Evolutionary conservation across 2,113 vertebrate genomes (phyloP).

Genomic region (Microtus oregoni): DNA sequence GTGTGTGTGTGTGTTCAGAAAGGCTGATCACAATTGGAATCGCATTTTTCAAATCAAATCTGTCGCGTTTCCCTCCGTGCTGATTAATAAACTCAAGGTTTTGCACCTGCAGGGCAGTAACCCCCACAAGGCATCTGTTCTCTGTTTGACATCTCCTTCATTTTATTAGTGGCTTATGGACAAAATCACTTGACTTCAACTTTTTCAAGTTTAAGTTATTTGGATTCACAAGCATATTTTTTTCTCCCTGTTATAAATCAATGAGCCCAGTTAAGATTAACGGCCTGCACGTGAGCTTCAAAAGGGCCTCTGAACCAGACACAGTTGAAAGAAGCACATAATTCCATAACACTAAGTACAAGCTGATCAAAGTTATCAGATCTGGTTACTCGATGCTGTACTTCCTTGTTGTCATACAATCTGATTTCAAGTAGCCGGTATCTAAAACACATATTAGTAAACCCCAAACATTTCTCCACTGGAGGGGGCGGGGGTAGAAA

Average conservation of each 20-base stretch:
- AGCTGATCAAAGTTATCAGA: constrained; percentile 75
- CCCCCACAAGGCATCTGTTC: constrained; percentile 51
- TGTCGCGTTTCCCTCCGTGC: background rate
- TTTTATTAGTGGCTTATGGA: constrained; percentile 80
- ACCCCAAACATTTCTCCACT: constrained; percentile 25
- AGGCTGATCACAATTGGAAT: background rate
- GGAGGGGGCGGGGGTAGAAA: background rate
- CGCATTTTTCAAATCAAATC: constrained; percentile 54
- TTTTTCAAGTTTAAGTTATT: constrained; percentile 79
- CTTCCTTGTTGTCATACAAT: constrained; percentile 67
- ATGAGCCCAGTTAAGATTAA: constrained; percentile 78
- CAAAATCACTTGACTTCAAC: constrained; percentile 77
- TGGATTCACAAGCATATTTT: constrained; percentile 77
- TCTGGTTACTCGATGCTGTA: constrained; percentile 50
- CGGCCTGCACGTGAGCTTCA: constrained; percentile 78
- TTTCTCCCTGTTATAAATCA: constrained; percentile 79
- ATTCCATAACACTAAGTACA: constrained; percentile 74
- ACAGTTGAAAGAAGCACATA: constrained; percentile 77
- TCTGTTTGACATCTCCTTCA: constrained; percentile 77
- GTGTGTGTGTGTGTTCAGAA: background rate
- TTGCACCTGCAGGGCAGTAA: constrained; percentile 69
- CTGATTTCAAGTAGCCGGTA: constrained; percentile 65
- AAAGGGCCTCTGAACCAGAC: constrained; percentile 70
- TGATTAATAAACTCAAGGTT: constrained; percentile 53
- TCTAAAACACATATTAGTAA: constrained; percentile 59